Conservation (phyloP, 2,113 vertebrate species). For the Caracal caracal region DNA sequence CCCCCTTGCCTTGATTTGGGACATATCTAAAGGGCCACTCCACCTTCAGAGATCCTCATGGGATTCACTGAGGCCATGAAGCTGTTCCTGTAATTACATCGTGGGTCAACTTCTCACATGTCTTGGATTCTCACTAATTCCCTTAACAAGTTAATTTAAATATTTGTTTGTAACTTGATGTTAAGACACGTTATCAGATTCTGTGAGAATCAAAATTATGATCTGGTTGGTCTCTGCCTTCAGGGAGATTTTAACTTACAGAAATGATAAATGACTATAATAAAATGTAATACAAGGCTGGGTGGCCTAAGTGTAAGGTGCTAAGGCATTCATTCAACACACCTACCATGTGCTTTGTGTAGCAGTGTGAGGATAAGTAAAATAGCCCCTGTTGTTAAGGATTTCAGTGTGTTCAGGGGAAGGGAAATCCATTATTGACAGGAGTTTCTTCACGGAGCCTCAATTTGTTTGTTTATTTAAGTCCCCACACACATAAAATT, state of each 20-base stretch:
- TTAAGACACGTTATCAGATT: not conserved
- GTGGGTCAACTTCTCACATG: not conserved
- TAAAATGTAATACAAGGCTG: not conserved
- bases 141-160: not conserved
- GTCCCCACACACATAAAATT: not conserved
- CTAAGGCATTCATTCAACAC: not conserved
- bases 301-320: not conserved
- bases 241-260: not conserved
- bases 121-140: not conserved
- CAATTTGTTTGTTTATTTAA: constrained; percentile 36
- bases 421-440: not conserved
- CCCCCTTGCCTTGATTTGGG: not conserved
- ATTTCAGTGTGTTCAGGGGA: not conserved
- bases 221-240: not conserved
- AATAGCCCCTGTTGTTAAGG: not conserved
- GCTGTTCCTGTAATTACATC: not conserved
- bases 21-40: not conserved
- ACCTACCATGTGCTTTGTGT: not conserved
- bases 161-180: not conserved
- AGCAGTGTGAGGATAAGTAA: not conserved
- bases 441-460: not conserved
- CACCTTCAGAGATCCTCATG: not conserved
- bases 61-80: not conserved
- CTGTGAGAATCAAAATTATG: not conserved
- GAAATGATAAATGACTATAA: not conserved